Evolutionary conservation across 2,888 invertebrate genomes (phyloP).

Genomic region (Trypoxylon attenuatum): DNA sequence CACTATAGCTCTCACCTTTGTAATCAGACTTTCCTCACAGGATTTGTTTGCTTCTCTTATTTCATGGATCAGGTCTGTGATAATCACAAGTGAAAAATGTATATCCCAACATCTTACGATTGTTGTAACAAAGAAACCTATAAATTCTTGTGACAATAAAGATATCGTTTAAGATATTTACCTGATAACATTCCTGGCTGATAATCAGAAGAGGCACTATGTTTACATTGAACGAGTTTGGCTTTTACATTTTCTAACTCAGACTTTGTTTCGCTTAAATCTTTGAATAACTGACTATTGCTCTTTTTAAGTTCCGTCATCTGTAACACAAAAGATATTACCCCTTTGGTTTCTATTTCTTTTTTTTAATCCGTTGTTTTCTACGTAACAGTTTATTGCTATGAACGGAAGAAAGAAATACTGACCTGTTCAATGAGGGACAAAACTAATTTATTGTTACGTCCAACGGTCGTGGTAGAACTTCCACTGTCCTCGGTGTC

Average conservation of each 20-base stretch:
- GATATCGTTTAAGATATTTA: constrained; percentile 35
- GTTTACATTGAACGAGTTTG: constrained; percentile 65
- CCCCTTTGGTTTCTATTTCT: neutral
- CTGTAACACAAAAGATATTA: constrained; percentile 44
- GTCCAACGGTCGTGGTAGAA: constrained; percentile 76
- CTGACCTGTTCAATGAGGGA: constrained; percentile 84
- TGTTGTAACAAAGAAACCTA: neutral
- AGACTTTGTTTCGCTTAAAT: constrained; percentile 85
- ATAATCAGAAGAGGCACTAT: constrained; percentile 64
- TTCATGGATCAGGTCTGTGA: constrained; percentile 70
- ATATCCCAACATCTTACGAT: neutral
- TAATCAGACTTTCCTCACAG: constrained; percentile 69
- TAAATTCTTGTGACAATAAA: neutral
- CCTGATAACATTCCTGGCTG: constrained; percentile 73
- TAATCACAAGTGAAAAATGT: neutral
- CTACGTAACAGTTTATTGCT: neutral
- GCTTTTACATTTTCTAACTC: constrained; percentile 72
- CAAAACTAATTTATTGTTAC: constrained; percentile 78
- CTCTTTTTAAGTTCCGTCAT: constrained; percentile 80
- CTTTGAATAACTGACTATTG: constrained; percentile 85
- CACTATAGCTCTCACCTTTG: constrained; percentile 66
- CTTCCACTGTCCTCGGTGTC: constrained; percentile 74
- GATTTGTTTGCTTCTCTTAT: constrained; percentile 70
- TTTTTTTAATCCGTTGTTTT: neutral
- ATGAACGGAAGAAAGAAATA: no score